Evolutionary conservation across 2,888 invertebrate species (phyloP).

Genomic region (Cheilosia vernalis): DNA sequence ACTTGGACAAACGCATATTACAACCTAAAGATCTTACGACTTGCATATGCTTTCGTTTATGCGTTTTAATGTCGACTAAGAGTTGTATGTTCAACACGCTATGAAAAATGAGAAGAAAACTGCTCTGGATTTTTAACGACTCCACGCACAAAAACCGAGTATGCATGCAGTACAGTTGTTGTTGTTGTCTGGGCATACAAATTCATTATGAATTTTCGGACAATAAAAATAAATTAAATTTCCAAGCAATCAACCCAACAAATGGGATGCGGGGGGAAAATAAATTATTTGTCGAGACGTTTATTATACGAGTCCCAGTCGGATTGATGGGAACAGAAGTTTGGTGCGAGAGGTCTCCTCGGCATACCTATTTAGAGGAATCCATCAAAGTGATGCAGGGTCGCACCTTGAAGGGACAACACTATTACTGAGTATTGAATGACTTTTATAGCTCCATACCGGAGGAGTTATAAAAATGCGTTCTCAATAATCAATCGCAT

Average conservation of each 20-base stretch:
- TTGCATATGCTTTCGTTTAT: constrained; percentile 15
- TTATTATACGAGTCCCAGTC: constrained; percentile 33
- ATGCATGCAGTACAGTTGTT: background rate
- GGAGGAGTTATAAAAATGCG: constrained; percentile 50
- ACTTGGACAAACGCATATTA: constrained; percentile 5
- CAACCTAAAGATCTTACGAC: constrained; percentile 1
- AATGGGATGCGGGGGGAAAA: background rate
- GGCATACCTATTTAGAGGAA: constrained; percentile 7
- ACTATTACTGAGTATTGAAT: constrained; percentile 43
- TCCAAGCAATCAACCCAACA: constrained; percentile 36
- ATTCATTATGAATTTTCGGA: constrained; percentile 67
- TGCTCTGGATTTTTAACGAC: constrained; percentile 59
- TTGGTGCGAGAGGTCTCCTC: constrained; percentile 23
- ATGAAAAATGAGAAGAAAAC: constrained; percentile 59
- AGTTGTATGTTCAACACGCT: constrained; percentile 62
- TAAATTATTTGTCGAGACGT: constrained; percentile 57
- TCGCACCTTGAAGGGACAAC: constrained; percentile 51
- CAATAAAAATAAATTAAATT: constrained; percentile 64
- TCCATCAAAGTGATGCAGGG: constrained; percentile 27
- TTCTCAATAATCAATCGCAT: constrained; percentile 14
- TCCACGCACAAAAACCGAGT: constrained; percentile 2
- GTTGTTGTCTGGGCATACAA: constrained; percentile 13
- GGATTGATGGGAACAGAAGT: constrained; percentile 44
- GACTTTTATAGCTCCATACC: constrained; percentile 47
- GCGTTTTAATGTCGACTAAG: constrained; percentile 4